These are phyloP conservation scores for Crypturellus tataupa DNA, from an alignment of 2,797 vertebrate genomes.

Conservation along the genomic window DNA sequence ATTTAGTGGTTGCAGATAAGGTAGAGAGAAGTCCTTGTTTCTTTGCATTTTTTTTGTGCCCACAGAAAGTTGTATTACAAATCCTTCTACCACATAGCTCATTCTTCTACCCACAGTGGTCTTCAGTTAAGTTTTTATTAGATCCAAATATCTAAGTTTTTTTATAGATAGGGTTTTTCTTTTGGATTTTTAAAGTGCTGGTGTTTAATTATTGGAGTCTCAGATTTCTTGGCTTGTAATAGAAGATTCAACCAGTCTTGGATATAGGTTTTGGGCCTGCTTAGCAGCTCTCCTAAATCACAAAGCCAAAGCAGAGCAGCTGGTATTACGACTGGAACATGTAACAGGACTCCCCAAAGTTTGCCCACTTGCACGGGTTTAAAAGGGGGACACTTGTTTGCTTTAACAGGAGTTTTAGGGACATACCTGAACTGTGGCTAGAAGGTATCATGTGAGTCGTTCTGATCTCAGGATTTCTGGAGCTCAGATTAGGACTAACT, in stretches of 20 bases:
- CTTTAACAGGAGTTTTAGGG: not conserved
- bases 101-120: not conserved
- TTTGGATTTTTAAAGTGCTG: not conserved
- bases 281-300: not conserved
- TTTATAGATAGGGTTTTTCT: not conserved
- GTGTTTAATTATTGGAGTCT: not conserved
- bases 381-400: not conserved
- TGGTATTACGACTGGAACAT: not conserved
- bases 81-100: not conserved
- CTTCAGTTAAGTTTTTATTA: not conserved
- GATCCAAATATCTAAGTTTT: not conserved
- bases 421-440: not conserved
- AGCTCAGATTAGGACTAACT: not conserved
- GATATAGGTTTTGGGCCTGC: not conserved
- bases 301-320: not conserved
- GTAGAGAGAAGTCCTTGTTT: not conserved
- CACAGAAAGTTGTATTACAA: not conserved
- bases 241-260: not conserved
- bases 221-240: not conserved
- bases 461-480: not conserved
- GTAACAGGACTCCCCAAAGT: not conserved
- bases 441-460: not conserved
- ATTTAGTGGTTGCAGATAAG: not conserved
- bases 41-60: not conserved
- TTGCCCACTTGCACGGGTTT: not conserved